Evolutionary conservation across 2,113 vertebrate species (phyloP).

Genomic region (Crotophaga sulcirostris): DNA sequence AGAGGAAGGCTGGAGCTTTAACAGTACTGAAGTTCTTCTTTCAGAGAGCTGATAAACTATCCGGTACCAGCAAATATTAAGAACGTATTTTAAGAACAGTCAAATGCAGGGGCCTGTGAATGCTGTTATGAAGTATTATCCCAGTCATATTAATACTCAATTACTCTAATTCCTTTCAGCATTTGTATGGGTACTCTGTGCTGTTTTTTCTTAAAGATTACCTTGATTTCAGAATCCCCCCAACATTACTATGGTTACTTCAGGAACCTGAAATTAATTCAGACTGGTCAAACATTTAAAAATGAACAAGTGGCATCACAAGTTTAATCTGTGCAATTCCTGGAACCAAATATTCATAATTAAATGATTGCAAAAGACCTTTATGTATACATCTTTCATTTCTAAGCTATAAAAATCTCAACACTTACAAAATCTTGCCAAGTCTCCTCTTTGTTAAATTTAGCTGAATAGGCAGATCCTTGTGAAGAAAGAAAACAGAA

Average conservation of each 20-base stretch:
- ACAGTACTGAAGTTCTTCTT: background rate
- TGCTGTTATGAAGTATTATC: background rate
- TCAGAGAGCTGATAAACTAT: background rate
- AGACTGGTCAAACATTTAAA: constrained; percentile 50
- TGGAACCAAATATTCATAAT: constrained; percentile 64
- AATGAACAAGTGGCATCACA: constrained; percentile 50
- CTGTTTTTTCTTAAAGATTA: background rate
- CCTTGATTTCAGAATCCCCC: constrained; percentile 20
- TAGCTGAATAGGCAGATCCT: constrained; percentile 61
- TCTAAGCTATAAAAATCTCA: constrained; percentile 69
- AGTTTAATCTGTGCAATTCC: constrained; percentile 62
- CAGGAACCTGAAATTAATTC: constrained; percentile 27
- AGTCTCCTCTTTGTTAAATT: constrained; percentile 37
- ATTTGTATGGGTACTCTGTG: background rate
- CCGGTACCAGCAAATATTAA: background rate
- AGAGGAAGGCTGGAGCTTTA: background rate
- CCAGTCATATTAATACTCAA: background rate
- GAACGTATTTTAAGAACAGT: background rate
- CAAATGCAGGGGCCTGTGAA: background rate
- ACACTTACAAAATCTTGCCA: constrained; percentile 58
- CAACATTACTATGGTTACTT: background rate
- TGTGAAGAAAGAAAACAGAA: constrained; percentile 35
- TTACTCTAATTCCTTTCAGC: background rate
- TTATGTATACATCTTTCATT: constrained; percentile 56
- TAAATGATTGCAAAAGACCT: constrained; percentile 66